phyloP scores from a whole-genome alignment of 2,888 invertebrate genomes.

The Amiota communis region DNA sequence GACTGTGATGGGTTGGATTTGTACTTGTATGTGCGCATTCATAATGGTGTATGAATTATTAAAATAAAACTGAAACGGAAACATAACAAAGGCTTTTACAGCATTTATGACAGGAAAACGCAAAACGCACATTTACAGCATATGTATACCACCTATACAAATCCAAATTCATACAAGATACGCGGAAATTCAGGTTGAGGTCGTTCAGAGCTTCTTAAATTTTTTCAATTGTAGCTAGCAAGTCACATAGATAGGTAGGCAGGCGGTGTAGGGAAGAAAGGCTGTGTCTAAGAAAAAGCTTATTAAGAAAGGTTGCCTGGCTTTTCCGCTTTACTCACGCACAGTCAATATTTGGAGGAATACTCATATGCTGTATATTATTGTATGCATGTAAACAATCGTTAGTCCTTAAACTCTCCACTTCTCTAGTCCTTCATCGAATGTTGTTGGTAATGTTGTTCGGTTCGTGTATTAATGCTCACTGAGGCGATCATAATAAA shows the following conservation, averaged over 20 bases:
- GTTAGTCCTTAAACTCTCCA: conserved; percentile 40
- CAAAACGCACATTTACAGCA: conserved; percentile 48
- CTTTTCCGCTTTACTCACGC: conserved; percentile 2
- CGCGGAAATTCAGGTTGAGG: conserved; percentile 55
- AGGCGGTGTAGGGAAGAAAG: conserved; percentile 30
- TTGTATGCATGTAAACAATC: conserved; percentile 62
- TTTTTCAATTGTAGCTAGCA: conserved; percentile 37
- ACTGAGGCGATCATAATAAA: conserved; percentile 67
- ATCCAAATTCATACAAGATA: conserved; percentile 66
- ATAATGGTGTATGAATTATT: conserved; percentile 65
- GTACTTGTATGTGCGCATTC: conserved; percentile 18
- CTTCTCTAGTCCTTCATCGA: background rate
- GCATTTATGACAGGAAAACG: conserved; percentile 66
- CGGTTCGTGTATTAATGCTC: conserved; percentile 62
- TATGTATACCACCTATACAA: conserved; percentile 56
- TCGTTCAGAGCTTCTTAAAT: background rate
- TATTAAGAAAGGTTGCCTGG: conserved; percentile 44
- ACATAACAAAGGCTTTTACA: conserved; percentile 64
- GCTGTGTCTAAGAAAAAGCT: conserved; percentile 55
- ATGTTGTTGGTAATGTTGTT: background rate
- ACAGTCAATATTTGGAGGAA: conserved; percentile 44
- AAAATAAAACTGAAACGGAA: conserved; percentile 67
- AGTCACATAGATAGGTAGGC: conserved; percentile 61
- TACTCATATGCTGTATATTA: too few species aligned
- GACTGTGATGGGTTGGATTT: background rate